phyloP scores from a whole-genome alignment of 2,113 vertebrate genomes.

The Phaetusa simplex region DNA sequence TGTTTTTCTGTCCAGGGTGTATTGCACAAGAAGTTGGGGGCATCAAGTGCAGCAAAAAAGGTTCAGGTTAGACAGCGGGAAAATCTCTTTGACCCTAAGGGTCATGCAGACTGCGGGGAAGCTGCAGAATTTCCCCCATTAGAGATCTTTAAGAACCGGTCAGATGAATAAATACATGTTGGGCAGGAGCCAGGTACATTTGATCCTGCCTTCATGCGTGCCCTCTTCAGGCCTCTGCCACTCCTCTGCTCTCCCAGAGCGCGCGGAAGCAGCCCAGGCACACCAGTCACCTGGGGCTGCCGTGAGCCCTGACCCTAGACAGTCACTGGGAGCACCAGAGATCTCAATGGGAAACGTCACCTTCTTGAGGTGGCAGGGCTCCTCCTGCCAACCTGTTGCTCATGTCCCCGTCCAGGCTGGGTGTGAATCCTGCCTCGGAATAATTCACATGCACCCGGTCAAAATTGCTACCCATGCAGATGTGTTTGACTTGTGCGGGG shows the following conservation, averaged over 20 bases:
- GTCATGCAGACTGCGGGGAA: neutral
- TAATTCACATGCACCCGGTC: neutral
- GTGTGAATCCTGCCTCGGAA: neutral
- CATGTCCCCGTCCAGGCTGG: neutral
- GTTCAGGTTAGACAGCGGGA: neutral
- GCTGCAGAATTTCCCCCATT: neutral
- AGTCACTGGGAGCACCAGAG: neutral
- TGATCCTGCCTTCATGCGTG: neutral
- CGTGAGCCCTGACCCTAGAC: neutral
- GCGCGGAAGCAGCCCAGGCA: neutral
- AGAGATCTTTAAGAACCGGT: neutral
- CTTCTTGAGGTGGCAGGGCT: neutral
- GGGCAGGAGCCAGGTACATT: neutral
- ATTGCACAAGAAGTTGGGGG: neutral
- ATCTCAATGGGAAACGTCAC: neutral
- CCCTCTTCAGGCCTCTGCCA: neutral
- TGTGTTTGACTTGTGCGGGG: neutral
- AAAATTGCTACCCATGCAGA: neutral
- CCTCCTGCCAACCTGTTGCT: neutral
- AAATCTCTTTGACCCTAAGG: neutral
- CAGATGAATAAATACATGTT: neutral
- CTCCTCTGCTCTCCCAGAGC: neutral
- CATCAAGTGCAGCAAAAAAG: neutral
- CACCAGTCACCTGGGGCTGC: neutral
- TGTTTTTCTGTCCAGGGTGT: neutral